Evolutionary conservation across 1,140 invertebrate species (phyloP).

Genomic region (Apis dorsata): DNA sequence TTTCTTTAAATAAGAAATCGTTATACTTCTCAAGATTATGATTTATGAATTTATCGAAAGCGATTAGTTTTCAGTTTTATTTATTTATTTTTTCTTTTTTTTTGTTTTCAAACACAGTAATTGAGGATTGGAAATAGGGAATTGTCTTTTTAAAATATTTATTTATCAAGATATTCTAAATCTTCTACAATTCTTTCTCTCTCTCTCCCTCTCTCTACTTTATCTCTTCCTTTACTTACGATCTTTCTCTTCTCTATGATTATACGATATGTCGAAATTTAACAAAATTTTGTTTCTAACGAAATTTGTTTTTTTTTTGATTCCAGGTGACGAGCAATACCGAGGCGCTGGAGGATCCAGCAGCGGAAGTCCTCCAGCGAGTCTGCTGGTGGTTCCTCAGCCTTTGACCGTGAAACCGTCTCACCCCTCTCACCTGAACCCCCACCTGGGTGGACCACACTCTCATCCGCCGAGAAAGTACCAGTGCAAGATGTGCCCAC

Average conservation of each 20-base stretch:
- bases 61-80: neutral
- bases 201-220: no score
- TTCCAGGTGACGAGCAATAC: slow-evolving; percentile 80
- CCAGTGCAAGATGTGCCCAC: slow-evolving; percentile 99
- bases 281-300: neutral
- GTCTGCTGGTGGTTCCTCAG: slow-evolving; percentile 93
- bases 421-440: slow-evolving; percentile 78
- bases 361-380: slow-evolving; percentile 79
- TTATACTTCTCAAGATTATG: no score
- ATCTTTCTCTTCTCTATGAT: no score
- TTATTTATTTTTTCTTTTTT: neutral
- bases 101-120: neutral
- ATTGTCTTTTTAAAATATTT: no score
- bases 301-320: slow-evolving; percentile 6
- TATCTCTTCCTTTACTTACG: no score
- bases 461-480: slow-evolving; percentile 87
- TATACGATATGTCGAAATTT: no score
- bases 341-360: slow-evolving; percentile 80
- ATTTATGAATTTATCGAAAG: no score
- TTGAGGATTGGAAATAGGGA: no score
- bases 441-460: slow-evolving; percentile 77
- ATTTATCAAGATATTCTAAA: no score
- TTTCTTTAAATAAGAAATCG: neutral
- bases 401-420: slow-evolving; percentile 87
- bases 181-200: no score